Conservation (phyloP, 2,797 vertebrate species). For the Sylvia borin region DNA sequence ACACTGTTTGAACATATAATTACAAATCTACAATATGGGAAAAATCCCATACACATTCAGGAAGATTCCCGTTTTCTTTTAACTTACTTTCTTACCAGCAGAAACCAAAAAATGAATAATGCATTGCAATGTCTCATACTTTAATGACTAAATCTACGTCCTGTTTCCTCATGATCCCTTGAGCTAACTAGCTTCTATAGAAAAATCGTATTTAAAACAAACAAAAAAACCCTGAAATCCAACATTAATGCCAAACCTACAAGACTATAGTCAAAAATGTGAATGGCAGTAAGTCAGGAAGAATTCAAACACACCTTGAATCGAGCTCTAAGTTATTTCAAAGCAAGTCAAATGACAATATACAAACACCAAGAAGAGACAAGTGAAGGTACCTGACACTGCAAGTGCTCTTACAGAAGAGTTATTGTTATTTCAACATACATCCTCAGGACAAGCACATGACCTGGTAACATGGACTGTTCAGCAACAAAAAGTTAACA, state of each 20-base stretch:
- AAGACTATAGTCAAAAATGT: not conserved
- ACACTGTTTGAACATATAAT: not conserved
- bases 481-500: not conserved
- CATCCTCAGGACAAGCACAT: not conserved
- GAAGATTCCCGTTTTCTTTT: not conserved
- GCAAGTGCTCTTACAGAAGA: not conserved
- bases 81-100: not conserved
- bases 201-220: not conserved
- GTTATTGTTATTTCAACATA: not conserved
- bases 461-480: fast-evolving
- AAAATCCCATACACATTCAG: not conserved
- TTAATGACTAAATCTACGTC: not conserved
- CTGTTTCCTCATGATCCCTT: not conserved
- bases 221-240: not conserved
- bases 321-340: not conserved
- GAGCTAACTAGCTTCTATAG: not conserved
- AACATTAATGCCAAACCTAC: not conserved
- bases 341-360: not conserved
- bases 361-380: not conserved
- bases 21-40: not conserved
- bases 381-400: not conserved
- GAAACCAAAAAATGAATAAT: not conserved
- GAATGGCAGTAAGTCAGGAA: not conserved
- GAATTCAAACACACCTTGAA: not conserved
- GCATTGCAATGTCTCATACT: not conserved